These are phyloP conservation scores for Gryllus bimaculatus DNA, from an alignment of 1,140 invertebrate species.

Conservation along the genomic window DNA sequence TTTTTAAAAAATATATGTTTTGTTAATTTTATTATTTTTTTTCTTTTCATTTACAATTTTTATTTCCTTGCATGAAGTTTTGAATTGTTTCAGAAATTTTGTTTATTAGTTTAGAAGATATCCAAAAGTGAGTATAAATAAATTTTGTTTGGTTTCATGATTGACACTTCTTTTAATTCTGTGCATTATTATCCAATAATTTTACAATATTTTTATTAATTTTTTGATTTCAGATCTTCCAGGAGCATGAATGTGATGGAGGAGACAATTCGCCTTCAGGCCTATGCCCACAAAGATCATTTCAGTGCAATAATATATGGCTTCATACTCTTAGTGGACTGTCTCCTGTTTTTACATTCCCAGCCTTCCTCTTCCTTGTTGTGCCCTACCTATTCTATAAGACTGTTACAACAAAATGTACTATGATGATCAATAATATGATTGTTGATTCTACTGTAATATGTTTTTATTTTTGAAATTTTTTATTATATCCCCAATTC, in stretches of 20 bases:
- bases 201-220: neutral
- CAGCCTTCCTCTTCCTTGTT: conserved; percentile 8
- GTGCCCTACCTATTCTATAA: neutral
- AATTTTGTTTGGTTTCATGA: neutral
- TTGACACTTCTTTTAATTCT: neutral
- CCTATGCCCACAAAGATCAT: conserved; percentile 12
- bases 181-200: neutral
- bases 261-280: conserved; percentile 6
- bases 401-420: neutral
- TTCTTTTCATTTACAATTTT: neutral
- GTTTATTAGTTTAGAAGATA: neutral
- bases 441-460: neutral
- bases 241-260: conserved; percentile 13
- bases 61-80: neutral
- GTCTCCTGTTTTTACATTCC: conserved; percentile 9
- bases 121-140: neutral
- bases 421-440: conserved; percentile 2
- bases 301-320: conserved; percentile 18
- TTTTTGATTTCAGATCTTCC: conserved; percentile 15
- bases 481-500: neutral
- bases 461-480: neutral
- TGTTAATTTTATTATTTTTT: neutral
- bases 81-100: conserved; percentile 6
- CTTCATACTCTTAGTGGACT: conserved; percentile 14
- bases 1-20: neutral